Percentiles rank a stretch among this genome's conserved stretches.
These are phyloP conservation scores for Toxonevra muliebris DNA, from an alignment of 2,888 invertebrate species.

Conservation along the genomic window DNA sequence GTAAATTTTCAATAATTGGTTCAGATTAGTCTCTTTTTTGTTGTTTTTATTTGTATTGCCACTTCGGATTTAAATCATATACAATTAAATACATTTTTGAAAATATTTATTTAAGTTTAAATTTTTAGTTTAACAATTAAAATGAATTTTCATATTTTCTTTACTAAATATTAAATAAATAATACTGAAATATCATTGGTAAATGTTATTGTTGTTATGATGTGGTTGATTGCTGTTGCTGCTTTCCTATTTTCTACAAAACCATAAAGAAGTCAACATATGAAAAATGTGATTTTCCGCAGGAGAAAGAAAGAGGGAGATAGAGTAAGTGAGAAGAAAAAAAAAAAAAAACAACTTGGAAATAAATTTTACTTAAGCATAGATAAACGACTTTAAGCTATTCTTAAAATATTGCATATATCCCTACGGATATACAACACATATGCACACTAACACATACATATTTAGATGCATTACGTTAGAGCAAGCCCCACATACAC, in stretches of 20 bases:
- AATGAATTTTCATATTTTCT: slow-evolving; percentile 28
- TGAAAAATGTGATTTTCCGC: slow-evolving; percentile 11
- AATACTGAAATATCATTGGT: slow-evolving; percentile 37
- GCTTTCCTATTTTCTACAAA: no score
- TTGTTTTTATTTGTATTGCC: no score
- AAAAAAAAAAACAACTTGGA: slow-evolving; percentile 25
- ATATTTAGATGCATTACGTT: neutral
- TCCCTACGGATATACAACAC: neutral
- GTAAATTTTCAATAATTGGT: no score
- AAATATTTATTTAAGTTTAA: slow-evolving; percentile 14
- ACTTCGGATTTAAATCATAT: no score
- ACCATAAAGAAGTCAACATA: slow-evolving; percentile 24
- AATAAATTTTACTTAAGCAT: slow-evolving; percentile 45
- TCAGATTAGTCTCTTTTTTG: no score
- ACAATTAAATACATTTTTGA: neutral
- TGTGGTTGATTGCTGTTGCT: no score
- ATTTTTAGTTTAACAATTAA: slow-evolving; percentile 32
- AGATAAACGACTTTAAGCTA: slow-evolving; percentile 46
- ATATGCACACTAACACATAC: neutral
- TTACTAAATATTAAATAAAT: slow-evolving; percentile 40
- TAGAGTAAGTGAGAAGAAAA: slow-evolving; percentile 10
- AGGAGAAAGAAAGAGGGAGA: slow-evolving; percentile 32
- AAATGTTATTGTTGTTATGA: no score
- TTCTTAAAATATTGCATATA: slow-evolving; percentile 31
- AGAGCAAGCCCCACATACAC: neutral